Evolutionary conservation across 2,888 invertebrate genomes (phyloP).

Genomic region (Amphiduros pacificus): DNA sequence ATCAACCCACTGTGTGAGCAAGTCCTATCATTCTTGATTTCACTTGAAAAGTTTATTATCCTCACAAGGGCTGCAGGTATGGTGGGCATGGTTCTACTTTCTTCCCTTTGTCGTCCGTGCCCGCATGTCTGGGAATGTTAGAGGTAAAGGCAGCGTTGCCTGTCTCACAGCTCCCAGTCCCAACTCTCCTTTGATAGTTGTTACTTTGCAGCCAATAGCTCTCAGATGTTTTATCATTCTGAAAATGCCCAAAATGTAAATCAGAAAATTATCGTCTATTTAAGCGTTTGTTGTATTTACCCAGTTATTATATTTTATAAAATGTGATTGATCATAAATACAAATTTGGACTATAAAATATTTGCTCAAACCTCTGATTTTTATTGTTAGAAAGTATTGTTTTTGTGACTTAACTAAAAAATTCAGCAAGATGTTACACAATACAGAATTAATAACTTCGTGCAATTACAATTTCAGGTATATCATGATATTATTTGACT

Average conservation of each 20-base stretch:
- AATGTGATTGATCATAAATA: no score
- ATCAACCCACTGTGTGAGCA: no score
- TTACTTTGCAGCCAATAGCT: conserved; percentile 15
- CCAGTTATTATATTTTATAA: background rate
- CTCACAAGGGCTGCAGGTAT: no score
- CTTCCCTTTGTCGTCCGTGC: background rate
- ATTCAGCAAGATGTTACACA: no score
- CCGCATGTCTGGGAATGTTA: conserved; percentile 13
- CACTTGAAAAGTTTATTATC: no score
- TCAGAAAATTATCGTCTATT: background rate
- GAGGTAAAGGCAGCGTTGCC: conserved; percentile 11
- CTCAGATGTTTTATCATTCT: conserved; percentile 11
- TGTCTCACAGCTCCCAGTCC: background rate
- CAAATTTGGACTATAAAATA: no score
- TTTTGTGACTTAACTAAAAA: no score
- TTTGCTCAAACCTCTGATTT: no score
- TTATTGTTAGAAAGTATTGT: no score
- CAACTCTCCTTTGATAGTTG: background rate
- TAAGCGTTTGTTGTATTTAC: background rate
- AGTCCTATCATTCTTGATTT: no score
- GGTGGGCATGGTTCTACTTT: no score
- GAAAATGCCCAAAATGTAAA: background rate
- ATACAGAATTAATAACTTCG: background rate
- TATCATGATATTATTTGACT: no score
- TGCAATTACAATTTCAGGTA: background rate